Percentiles rank a stretch among this genome's conserved stretches.
Conservation (phyloP, 2,888 invertebrate genomes). For the Phyto melanocephala region DNA sequence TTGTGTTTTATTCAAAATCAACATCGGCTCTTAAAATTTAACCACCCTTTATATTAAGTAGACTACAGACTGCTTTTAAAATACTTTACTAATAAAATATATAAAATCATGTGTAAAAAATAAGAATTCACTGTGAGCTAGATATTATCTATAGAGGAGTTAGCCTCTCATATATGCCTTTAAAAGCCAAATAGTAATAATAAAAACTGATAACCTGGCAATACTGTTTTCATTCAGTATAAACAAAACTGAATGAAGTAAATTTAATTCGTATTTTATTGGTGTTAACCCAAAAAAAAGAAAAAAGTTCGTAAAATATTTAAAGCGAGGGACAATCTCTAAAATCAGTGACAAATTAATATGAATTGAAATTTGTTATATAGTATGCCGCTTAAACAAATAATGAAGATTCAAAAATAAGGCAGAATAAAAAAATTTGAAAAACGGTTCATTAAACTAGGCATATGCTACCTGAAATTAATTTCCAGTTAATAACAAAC, state of each 20-base stretch:
- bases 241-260: conserved; percentile 16
- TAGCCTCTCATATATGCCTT: too few species aligned
- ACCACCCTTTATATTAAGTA: too few species aligned
- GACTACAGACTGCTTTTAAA: too few species aligned
- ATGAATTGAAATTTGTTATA: conserved; percentile 60
- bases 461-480: conserved; percentile 63
- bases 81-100: too few species aligned
- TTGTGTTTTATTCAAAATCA: too few species aligned
- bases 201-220: too few species aligned
- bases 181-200: too few species aligned
- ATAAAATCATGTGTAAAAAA: too few species aligned
- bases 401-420: not conserved
- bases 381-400: conserved; percentile 16
- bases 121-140: too few species aligned
- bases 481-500: conserved; percentile 48
- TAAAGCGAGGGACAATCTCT: conserved; percentile 47
- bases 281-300: not conserved
- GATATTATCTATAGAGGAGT: too few species aligned
- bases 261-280: conserved; percentile 9
- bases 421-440: conserved; percentile 23
- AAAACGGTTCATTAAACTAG: conserved; percentile 60
- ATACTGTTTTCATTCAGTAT: too few species aligned
- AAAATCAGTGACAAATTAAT: conserved; percentile 65
- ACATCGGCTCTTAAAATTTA: too few species aligned
- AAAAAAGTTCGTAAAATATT: not conserved